Percentiles rank a stretch among this genome's conserved stretches.
Evolutionary conservation across 2,113 vertebrate genomes (phyloP).

Genomic region (Barbus barbus): DNA sequence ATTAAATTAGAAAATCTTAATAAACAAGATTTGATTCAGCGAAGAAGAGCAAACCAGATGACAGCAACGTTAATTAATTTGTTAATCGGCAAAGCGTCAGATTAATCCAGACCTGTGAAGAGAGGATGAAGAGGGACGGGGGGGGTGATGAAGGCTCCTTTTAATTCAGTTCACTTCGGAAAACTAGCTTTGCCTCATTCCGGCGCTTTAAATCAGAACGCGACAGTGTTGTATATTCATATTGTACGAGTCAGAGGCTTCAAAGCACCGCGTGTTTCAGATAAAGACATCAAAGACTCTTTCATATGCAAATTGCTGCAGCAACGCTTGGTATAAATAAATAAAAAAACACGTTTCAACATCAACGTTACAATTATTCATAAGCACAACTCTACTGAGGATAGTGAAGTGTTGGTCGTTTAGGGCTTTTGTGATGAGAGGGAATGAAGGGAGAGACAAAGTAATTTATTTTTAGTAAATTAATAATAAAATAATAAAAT

Average conservation of each 20-base stretch:
- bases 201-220: slow-evolving; percentile 35
- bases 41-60: not conserved
- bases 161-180: not conserved
- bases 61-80: not conserved
- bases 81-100: slow-evolving; percentile 27
- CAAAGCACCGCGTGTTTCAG: slow-evolving; percentile 61
- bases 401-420: slow-evolving; percentile 9
- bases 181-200: slow-evolving; percentile 37
- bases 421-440: slow-evolving; percentile 20
- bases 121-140: not conserved
- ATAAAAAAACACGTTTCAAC: slow-evolving; percentile 54
- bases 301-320: slow-evolving; percentile 51
- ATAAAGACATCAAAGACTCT: slow-evolving; percentile 64
- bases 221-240: slow-evolving; percentile 54
- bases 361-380: slow-evolving; percentile 50
- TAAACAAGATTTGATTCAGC: not conserved
- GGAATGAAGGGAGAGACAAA: not conserved
- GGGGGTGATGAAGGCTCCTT: not conserved
- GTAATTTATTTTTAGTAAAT: too few relatives aligned
- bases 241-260: slow-evolving; percentile 57
- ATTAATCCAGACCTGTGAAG: slow-evolving; percentile 28
- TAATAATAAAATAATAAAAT: too few relatives aligned
- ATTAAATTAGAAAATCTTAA: too few relatives aligned
- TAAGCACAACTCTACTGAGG: slow-evolving; percentile 20
- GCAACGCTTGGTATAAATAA: slow-evolving; percentile 37